Evolutionary conservation across 2,113 vertebrate genomes (phyloP).

Genomic region (Poeciliopsis occidentalis): DNA sequence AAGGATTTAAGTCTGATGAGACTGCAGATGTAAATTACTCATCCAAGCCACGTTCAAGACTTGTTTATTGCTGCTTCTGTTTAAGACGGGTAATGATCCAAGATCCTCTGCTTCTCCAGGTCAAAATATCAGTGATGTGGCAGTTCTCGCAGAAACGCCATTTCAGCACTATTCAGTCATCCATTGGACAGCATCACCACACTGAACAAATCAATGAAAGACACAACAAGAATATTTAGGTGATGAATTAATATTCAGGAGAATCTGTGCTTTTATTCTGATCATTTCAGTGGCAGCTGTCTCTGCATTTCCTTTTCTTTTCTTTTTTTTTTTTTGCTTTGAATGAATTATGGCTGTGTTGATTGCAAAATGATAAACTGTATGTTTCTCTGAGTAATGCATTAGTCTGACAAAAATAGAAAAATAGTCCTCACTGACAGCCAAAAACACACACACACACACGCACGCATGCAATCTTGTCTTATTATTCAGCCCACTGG

Average conservation of each 20-base stretch:
- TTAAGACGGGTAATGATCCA: conserved; percentile 57
- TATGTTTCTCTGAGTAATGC: conserved; percentile 28
- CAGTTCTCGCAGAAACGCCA: conserved; percentile 42
- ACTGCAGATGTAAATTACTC: conserved; percentile 45
- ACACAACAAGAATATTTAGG: conserved; percentile 44
- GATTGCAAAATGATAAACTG: conserved; percentile 27
- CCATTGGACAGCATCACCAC: conserved; percentile 39
- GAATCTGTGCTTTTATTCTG: neutral
- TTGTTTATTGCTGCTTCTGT: conserved; percentile 60
- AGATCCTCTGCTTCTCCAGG: conserved; percentile 21
- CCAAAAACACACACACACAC: conserved; percentile 11
- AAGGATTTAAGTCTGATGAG: conserved; percentile 58
- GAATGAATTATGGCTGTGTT: conserved; percentile 26
- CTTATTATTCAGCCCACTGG: conserved; percentile 38
- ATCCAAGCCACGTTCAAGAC: conserved; percentile 50
- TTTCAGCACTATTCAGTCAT: conserved; percentile 63
- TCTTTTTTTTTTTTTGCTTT: neutral
- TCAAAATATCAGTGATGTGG: conserved; percentile 53
- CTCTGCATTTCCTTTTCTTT: neutral
- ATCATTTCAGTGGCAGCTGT: conserved; percentile 23
- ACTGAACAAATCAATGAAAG: conserved; percentile 64
- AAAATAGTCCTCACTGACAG: conserved; percentile 3
- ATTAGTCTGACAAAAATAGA: conserved; percentile 17
- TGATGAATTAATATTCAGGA: conserved; percentile 53
- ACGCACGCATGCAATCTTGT: neutral